Percentiles rank a stretch among this genome's conserved stretches.
Evolutionary conservation across 2,797 vertebrate genomes (phyloP).

Genomic region (Chelmon rostratus): DNA sequence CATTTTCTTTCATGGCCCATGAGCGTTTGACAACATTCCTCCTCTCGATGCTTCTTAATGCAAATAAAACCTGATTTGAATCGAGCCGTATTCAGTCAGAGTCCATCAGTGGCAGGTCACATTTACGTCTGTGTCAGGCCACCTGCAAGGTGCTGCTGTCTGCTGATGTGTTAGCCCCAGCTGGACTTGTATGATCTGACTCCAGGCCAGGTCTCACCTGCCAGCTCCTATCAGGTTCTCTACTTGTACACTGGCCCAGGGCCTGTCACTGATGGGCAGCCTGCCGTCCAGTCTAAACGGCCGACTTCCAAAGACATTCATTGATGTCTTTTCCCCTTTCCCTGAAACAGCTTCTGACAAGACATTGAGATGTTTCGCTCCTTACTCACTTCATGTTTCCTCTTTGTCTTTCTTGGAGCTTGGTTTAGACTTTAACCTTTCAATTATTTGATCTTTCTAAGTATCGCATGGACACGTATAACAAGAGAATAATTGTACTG

Average conservation of each 20-base stretch:
- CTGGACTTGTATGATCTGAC: constrained; percentile 83
- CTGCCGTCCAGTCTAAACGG: constrained; percentile 79
- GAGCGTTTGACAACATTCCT: constrained; percentile 42
- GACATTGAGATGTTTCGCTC: constrained; percentile 66
- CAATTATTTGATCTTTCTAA: constrained; percentile 10
- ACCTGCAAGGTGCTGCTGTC: constrained; percentile 76
- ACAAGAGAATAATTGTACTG: neutral
- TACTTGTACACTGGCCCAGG: constrained; percentile 74
- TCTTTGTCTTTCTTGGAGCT: constrained; percentile 45
- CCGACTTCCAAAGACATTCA: constrained; percentile 76
- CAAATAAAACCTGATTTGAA: constrained; percentile 72
- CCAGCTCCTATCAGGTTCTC: constrained; percentile 83
- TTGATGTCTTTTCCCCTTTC: constrained; percentile 62
- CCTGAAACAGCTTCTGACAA: constrained; percentile 78
- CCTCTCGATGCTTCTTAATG: constrained; percentile 38
- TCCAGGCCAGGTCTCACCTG: constrained; percentile 87
- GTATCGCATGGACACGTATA: neutral
- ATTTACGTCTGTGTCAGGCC: constrained; percentile 79
- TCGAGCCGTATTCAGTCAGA: constrained; percentile 61
- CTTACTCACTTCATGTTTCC: constrained; percentile 36
- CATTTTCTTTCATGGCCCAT: constrained; percentile 24
- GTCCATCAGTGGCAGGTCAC: constrained; percentile 79
- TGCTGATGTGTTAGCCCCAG: constrained; percentile 81
- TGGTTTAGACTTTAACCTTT: constrained; percentile 4
- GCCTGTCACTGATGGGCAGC: constrained; percentile 83